These are phyloP conservation scores for Neomicropteryx cornuta DNA, from an alignment of 1,140 invertebrate species.

Conservation along the genomic window DNA sequence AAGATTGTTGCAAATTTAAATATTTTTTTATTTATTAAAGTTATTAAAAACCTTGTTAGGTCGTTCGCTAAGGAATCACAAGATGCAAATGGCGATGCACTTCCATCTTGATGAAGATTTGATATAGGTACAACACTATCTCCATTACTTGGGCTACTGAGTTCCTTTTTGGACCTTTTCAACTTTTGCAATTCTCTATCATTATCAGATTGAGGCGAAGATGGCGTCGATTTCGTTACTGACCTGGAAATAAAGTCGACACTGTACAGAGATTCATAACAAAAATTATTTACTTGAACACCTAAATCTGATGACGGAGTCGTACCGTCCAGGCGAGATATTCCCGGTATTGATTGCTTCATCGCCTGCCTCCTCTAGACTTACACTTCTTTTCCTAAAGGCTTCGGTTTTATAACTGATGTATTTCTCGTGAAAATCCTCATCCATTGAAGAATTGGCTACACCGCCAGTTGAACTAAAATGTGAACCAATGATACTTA, in stretches of 20 bases:
- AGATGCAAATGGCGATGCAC: conserved; percentile 62
- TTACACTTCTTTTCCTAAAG: conserved; percentile 59
- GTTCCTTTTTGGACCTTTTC: conserved; percentile 12
- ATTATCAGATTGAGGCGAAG: conserved; percentile 34
- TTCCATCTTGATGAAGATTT: conserved; percentile 23
- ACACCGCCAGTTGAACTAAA: background rate
- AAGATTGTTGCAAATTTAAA: too few relatives aligned
- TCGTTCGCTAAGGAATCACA: conserved; percentile 69
- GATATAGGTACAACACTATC: conserved; percentile 29
- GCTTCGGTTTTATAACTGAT: conserved; percentile 55
- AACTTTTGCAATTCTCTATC: conserved; percentile 15
- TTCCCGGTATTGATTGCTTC: too few relatives aligned
- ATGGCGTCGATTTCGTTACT: conserved; percentile 35
- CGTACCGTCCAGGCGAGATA: too few relatives aligned
- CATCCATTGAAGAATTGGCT: conserved; percentile 23
- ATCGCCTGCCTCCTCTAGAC: conserved; percentile 46
- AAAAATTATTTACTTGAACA: too few relatives aligned
- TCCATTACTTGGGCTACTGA: conserved; percentile 19
- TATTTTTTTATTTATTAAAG: too few relatives aligned
- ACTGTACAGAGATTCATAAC: too few relatives aligned
- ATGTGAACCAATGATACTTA: background rate
- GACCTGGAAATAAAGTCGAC: conserved; percentile 9
- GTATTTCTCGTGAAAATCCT: conserved; percentile 71
- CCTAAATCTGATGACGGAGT: too few relatives aligned
- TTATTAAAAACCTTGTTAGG: conserved; percentile 49